Base-by-base conservation (phyloP, 1,140 invertebrate genomes). In the Drosophila neocordata region DNA sequence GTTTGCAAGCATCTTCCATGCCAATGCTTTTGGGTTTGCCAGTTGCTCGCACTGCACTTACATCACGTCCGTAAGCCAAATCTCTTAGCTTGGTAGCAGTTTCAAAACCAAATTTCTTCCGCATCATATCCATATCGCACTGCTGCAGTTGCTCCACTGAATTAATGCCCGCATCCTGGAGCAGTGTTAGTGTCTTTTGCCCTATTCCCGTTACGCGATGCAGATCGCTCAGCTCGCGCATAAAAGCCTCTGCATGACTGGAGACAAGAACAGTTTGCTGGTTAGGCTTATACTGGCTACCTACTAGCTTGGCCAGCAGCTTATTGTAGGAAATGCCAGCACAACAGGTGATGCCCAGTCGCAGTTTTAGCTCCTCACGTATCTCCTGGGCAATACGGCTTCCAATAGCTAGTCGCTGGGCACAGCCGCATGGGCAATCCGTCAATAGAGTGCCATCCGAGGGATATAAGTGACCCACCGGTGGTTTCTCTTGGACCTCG, bases 271-370 rank as follows among this genome's bases (percentile, higher is more conserved):
- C 92, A 7, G 96, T 97, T 84, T 97, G 96, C 75, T 96, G 94
- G 91, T 97, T 95, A 2, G 96, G 96, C 91, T 96, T 96, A 78
- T 97, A 93, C 52, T 93, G 91, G 34, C 93, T 93, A 69, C 95
- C 95, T 15, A 94, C 94, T 35, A 97, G 91, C 92, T 97, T 97
- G 3, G 96, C 95, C 74, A 97, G 90, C 53, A 97, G 87, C 92
- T 97, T 97, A 89, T 97, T 97, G 73, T 96, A 95, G 35, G 95
- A 94, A 69, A 97, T 94, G 11, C 96, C 96, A 58, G 96, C 96
- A 93, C 96, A 96, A 77, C 94, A 95, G 6, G 96, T 97, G 38
- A 97, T 93, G 37, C 94, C 94, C 41, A 97, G 92, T 57, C 95
- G 93, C 65, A 93, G 92, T 61, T 92, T 92, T 52, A 97, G 93